These are phyloP conservation scores for Pantherophis guttatus DNA, from an alignment of 2,113 vertebrate genomes.

Conservation along the genomic window DNA sequence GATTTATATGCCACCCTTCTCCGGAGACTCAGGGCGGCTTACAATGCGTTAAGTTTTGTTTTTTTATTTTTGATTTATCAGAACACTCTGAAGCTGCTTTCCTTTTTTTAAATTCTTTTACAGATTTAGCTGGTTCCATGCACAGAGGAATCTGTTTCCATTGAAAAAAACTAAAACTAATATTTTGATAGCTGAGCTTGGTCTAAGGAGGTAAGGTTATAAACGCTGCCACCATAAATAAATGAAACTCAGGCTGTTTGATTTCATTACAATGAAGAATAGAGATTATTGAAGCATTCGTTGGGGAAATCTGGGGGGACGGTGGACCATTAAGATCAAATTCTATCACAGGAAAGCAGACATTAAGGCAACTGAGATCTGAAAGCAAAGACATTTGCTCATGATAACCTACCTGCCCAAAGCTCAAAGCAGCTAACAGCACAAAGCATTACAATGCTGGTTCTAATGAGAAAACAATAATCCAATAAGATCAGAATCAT, in stretches of 20 bases:
- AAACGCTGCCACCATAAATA: not conserved
- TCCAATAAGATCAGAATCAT: not conserved
- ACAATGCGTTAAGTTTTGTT: no score
- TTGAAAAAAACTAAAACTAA: not conserved
- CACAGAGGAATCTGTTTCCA: not conserved
- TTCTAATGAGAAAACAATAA: not conserved
- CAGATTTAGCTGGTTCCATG: not conserved
- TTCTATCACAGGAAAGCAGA: not conserved
- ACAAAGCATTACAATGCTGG: not conserved
- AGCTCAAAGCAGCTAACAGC: not conserved
- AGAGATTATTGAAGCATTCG: not conserved
- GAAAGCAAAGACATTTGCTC: not conserved
- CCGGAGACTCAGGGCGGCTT: no score
- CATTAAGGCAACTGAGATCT: not conserved
- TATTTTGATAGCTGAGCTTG: not conserved
- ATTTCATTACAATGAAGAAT: not conserved
- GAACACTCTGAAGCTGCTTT: not conserved
- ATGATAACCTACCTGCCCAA: not conserved
- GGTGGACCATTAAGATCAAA: not conserved
- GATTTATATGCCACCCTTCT: no score
- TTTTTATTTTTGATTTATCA: not conserved
- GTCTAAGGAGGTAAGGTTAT: not conserved
- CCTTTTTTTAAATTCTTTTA: not conserved
- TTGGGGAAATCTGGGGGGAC: not conserved
- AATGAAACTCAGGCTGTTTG: not conserved